Evolutionary conservation across 2,113 vertebrate species (phyloP).

Genomic region (Scomber scombrus): DNA sequence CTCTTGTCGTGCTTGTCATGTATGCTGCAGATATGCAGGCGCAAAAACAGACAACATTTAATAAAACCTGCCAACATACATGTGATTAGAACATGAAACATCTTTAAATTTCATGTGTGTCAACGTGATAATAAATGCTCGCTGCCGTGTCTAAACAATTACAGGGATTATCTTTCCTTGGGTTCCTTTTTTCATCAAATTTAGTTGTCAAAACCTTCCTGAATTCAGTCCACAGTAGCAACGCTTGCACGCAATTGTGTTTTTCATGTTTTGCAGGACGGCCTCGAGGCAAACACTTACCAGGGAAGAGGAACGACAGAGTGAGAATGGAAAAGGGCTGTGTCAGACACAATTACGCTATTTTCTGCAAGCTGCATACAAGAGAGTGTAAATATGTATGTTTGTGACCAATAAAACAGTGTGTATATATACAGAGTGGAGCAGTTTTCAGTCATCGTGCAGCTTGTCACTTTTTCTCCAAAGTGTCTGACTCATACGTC

Average conservation of each 20-base stretch:
- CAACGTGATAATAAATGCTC: neutral
- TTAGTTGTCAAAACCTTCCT: conserved; percentile 39
- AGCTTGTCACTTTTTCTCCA: conserved; percentile 33
- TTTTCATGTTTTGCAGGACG: conserved; percentile 58
- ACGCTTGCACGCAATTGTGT: conserved; percentile 27
- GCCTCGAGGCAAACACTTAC: conserved; percentile 50
- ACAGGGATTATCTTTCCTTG: conserved; percentile 1
- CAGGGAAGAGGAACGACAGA: conserved; percentile 26
- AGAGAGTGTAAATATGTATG: conserved; percentile 52
- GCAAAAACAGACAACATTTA: conserved; percentile 5
- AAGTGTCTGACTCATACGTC: conserved; percentile 41
- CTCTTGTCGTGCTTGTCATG: neutral
- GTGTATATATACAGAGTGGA: neutral
- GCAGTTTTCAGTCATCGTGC: neutral
- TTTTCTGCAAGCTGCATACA: conserved; percentile 26
- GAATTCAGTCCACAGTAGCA: conserved; percentile 20
- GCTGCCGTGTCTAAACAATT: conserved; percentile 12
- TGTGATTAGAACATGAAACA: neutral
- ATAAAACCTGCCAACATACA: conserved; percentile 8
- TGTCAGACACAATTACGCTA: conserved; percentile 61
- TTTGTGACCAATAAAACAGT: conserved; percentile 45
- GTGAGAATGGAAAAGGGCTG: conserved; percentile 55
- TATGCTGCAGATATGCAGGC: neutral
- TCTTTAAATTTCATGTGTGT: neutral
- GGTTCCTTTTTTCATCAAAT: conserved; percentile 15